phyloP scores from a whole-genome alignment of 2,888 invertebrate species.

The Ligdia adustata region DNA sequence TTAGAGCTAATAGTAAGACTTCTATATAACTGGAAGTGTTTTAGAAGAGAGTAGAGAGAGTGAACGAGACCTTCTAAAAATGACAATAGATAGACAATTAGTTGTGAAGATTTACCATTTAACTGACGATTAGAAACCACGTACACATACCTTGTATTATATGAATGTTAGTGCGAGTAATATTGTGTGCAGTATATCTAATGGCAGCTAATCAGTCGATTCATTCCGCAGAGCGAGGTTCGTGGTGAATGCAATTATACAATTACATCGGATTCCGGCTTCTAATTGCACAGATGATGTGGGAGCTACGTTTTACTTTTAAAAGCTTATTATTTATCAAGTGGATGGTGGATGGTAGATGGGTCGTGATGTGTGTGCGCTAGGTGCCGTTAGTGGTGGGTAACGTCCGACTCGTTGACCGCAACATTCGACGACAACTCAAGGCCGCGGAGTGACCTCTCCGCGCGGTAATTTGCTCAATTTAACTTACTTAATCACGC shows the following conservation, averaged over 20 bases:
- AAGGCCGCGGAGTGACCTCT: slow-evolving; percentile 6
- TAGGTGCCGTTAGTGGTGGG: slow-evolving; percentile 2
- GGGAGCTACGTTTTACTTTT: not conserved
- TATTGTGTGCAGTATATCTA: no score
- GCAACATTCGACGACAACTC: not conserved
- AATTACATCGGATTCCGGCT: slow-evolving; percentile 11
- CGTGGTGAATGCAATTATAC: slow-evolving; percentile 2
- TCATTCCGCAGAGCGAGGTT: slow-evolving; percentile 5
- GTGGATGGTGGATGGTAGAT: not conserved
- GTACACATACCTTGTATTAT: no score
- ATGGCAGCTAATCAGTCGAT: slow-evolving; percentile 5
- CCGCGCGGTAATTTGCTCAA: not conserved
- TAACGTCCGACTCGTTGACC: no score
- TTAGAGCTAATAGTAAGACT: no score
- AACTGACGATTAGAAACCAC: no score
- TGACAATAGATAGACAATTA: no score
- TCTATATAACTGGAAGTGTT: no score
- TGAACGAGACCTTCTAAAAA: no score
- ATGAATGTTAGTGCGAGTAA: no score
- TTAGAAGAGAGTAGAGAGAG: no score
- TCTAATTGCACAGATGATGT: not conserved
- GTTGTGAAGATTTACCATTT: no score
- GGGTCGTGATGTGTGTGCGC: slow-evolving; percentile 3
- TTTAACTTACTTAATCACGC: slow-evolving; percentile 3
- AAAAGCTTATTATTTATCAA: no score